phyloP scores from a whole-genome alignment of 2,888 invertebrate species.

The Enchytraeus crypticus region DNA sequence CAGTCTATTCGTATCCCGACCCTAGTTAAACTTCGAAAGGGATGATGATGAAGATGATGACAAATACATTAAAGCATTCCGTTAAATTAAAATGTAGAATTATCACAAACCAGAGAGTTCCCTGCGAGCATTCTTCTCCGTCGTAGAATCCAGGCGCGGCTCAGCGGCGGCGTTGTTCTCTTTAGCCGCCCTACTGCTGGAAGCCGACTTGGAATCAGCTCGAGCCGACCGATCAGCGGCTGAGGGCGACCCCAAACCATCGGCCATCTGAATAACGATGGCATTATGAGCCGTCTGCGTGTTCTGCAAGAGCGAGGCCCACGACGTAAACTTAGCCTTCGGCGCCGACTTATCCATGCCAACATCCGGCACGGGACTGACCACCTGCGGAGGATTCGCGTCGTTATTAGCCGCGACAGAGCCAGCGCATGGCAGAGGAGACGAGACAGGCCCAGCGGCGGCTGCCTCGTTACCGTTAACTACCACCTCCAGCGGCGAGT shows the following conservation, averaged over 20 bases:
- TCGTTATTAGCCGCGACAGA: background rate
- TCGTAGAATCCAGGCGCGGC: background rate
- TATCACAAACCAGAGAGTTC: background rate
- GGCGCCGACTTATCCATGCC: too few relatives aligned
- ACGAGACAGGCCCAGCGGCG: background rate
- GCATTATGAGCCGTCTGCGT: conserved; percentile 4
- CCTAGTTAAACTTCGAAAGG: too few relatives aligned
- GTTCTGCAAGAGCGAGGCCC: conserved; percentile 20
- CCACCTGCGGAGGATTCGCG: background rate
- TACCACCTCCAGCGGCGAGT: too few relatives aligned
- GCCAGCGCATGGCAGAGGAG: background rate
- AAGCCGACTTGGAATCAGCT: background rate
- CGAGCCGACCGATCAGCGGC: background rate
- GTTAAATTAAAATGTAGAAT: background rate
- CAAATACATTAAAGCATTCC: too few relatives aligned
- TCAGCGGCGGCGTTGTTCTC: background rate
- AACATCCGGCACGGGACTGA: too few relatives aligned
- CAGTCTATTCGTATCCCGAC: too few relatives aligned
- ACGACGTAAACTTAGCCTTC: conserved; percentile 11
- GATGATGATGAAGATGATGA: too few relatives aligned
- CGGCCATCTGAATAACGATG: conserved; percentile 11
- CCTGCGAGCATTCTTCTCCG: background rate
- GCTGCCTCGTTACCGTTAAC: too few relatives aligned
- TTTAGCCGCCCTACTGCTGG: background rate
- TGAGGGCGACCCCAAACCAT: background rate